These are phyloP conservation scores for Heliocidaris tuberculata DNA, from an alignment of 35 echinoderm and acorn worm genomes.

Conservation along the genomic window DNA sequence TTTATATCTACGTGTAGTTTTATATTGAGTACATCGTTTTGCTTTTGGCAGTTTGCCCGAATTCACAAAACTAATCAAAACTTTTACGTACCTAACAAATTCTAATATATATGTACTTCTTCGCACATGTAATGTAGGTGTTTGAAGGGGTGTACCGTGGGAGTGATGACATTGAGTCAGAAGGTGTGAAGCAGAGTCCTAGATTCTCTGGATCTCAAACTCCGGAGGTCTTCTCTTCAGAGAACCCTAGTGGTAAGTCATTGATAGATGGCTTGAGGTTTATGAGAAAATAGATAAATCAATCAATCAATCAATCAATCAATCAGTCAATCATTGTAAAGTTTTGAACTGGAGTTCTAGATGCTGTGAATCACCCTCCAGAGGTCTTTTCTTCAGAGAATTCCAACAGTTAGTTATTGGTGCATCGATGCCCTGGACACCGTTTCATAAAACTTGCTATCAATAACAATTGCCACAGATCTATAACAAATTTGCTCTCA, in stretches of 20 bases:
- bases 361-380: not conserved
- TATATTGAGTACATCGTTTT: no score
- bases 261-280: not conserved
- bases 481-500: no score
- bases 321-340: not conserved
- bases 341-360: not conserved
- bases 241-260: conserved; percentile 18
- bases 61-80: no score
- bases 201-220: not conserved
- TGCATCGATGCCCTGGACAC: no score
- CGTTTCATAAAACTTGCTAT: no score
- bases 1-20: no score
- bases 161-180: not conserved
- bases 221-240: conserved; percentile 26
- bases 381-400: conserved; percentile 13
- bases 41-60: no score
- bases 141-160: not conserved
- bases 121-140: not conserved
- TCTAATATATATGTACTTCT: not conserved
- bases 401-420: not conserved
- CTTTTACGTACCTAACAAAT: no score
- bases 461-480: no score
- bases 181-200: not conserved
- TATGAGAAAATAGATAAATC: no score
- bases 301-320: no score